Evolutionary conservation across 2,113 vertebrate species (phyloP).

Genomic region (Rynchops niger): DNA sequence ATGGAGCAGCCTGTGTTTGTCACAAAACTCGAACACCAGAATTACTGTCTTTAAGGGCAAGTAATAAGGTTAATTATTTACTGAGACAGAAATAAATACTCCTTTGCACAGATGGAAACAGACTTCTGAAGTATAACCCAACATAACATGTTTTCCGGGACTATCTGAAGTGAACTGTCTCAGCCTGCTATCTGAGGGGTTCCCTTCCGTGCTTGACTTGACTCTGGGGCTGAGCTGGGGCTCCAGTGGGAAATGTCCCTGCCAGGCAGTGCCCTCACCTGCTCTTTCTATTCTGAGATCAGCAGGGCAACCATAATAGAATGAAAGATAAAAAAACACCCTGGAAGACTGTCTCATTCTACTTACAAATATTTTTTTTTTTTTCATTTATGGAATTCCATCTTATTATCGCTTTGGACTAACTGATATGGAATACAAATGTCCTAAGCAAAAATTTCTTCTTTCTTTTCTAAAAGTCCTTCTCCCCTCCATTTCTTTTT

Average conservation of each 20-base stretch:
- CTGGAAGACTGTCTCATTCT: neutral
- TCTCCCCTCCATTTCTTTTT: fast-evolving
- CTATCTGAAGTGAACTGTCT: neutral
- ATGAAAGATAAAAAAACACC: neutral
- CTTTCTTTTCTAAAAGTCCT: neutral
- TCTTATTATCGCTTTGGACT: neutral
- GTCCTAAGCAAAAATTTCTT: neutral
- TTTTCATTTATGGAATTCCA: neutral
- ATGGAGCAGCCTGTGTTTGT: neutral
- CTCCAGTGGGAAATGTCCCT: neutral
- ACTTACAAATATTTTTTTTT: neutral
- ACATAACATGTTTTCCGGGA: neutral
- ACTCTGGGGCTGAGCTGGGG: neutral
- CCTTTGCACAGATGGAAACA: neutral
- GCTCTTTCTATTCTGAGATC: neutral
- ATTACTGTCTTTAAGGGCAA: neutral
- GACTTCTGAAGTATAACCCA: neutral
- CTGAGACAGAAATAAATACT: neutral
- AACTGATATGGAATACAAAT: neutral
- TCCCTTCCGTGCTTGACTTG: neutral
- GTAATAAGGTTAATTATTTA: neutral
- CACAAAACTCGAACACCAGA: neutral
- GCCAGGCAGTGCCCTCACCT: neutral
- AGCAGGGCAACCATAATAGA: neutral
- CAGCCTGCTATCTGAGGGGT: neutral